Percentiles rank a stretch among this genome's conserved stretches.
Evolutionary conservation across 2,113 vertebrate genomes (phyloP).

Genomic region (Panthera tigris): DNA sequence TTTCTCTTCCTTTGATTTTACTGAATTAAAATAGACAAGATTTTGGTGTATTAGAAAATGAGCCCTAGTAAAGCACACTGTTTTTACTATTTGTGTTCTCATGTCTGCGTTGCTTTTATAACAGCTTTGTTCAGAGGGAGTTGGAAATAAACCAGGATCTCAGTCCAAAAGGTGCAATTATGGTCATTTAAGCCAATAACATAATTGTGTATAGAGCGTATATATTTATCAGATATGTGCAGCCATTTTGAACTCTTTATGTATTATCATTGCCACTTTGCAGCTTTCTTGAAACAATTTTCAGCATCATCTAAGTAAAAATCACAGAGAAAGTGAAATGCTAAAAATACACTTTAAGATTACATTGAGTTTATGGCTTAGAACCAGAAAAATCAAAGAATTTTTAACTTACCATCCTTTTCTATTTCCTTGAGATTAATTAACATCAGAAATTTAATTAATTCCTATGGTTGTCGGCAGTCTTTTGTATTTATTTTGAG

Average conservation of each 20-base stretch:
- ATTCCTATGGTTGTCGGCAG: not conserved
- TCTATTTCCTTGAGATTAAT: slow-evolving; percentile 60
- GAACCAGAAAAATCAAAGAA: slow-evolving; percentile 56
- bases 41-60: slow-evolving; percentile 9
- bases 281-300: slow-evolving; percentile 71
- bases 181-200: slow-evolving; percentile 68
- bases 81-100: not conserved
- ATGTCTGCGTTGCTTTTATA: not conserved
- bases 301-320: slow-evolving; percentile 68
- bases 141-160: slow-evolving; percentile 33
- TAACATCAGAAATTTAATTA: slow-evolving; percentile 54
- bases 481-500: slow-evolving; percentile 54
- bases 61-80: not conserved
- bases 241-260: slow-evolving; percentile 74
- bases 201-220: slow-evolving; percentile 53
- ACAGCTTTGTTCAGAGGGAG: slow-evolving; percentile 7
- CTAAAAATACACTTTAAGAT: slow-evolving; percentile 66
- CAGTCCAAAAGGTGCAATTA: slow-evolving; percentile 67
- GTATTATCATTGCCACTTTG: slow-evolving; percentile 65
- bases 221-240: slow-evolving; percentile 68
- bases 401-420: not conserved
- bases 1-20: slow-evolving; percentile 26
- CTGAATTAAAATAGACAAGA: slow-evolving; percentile 22
- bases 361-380: slow-evolving; percentile 32
- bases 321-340: slow-evolving; percentile 66